Evolutionary conservation across 2,113 vertebrate genomes (phyloP).

Genomic region (Nanger granti): DNA sequence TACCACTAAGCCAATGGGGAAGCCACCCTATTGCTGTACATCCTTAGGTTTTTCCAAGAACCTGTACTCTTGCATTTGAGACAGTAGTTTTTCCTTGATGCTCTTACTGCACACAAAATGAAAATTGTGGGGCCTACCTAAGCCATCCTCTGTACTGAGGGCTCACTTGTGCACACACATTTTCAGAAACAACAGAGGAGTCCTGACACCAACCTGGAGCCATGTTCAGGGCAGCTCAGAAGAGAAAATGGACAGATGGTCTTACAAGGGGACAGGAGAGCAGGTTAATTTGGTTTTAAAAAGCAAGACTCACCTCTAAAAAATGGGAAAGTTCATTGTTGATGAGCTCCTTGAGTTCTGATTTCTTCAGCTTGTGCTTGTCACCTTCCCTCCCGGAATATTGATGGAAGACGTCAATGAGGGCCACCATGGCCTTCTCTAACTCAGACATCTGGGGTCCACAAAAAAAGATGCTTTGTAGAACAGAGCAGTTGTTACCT

Average conservation of each 20-base stretch:
- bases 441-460: constrained; percentile 81
- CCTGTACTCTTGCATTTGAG: neutral
- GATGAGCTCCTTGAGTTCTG: constrained; percentile 86
- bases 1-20: neutral
- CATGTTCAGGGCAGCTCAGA: neutral
- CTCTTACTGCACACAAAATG: neutral
- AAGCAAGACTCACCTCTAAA: constrained; percentile 77
- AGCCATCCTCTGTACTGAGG: neutral
- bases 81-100: neutral
- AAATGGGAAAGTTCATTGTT: constrained; percentile 82
- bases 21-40: neutral
- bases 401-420: constrained; percentile 85
- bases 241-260: neutral
- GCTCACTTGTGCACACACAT: neutral
- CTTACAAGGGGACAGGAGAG: neutral
- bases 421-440: constrained; percentile 83
- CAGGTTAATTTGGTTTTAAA: neutral
- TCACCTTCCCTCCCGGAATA: constrained; percentile 87
- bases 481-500: neutral
- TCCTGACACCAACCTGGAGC: neutral
- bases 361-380: constrained; percentile 89
- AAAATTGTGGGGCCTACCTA: neutral
- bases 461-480: neutral
- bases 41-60: neutral
- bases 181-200: neutral